Conservation (phyloP, 2,113 vertebrate species). For the Oncorhynchus nerka region DNA sequence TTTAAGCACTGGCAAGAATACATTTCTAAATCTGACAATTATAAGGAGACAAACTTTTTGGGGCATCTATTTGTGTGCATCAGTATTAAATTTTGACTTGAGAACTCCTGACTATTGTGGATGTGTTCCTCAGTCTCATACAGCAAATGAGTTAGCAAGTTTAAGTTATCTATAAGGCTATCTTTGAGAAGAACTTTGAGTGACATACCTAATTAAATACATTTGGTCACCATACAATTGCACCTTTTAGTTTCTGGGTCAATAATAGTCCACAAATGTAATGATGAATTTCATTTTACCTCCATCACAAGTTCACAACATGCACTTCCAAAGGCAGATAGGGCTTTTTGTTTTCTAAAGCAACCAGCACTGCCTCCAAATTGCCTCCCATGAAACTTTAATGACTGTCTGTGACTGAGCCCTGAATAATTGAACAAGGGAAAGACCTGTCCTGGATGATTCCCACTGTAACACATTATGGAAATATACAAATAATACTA, state of each 20-base stretch:
- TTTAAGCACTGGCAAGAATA: no score
- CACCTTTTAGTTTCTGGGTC: neutral
- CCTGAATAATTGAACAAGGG: conserved; percentile 69
- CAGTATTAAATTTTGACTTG: no score
- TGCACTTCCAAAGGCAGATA: conserved; percentile 3
- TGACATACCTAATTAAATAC: no score
- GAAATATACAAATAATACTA: conserved; percentile 46
- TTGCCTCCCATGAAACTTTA: conserved; percentile 73
- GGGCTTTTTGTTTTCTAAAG: conserved; percentile 19
- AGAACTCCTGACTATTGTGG: no score
- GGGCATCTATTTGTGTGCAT: no score
- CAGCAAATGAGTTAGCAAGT: no score
- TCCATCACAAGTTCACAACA: neutral
- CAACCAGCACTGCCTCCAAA: conserved; percentile 64
- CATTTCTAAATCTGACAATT: no score
- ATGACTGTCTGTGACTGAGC: conserved; percentile 71
- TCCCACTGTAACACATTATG: conserved; percentile 48
- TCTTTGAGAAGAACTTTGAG: no score
- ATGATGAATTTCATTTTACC: neutral
- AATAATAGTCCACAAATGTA: neutral
- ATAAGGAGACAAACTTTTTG: no score
- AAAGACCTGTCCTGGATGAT: conserved; percentile 59
- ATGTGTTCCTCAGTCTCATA: no score
- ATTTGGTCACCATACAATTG: no score
- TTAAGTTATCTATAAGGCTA: no score